These are phyloP conservation scores for Ctenopoma kingsleyae DNA, from an alignment of 2,797 vertebrate genomes.

Conservation along the genomic window DNA sequence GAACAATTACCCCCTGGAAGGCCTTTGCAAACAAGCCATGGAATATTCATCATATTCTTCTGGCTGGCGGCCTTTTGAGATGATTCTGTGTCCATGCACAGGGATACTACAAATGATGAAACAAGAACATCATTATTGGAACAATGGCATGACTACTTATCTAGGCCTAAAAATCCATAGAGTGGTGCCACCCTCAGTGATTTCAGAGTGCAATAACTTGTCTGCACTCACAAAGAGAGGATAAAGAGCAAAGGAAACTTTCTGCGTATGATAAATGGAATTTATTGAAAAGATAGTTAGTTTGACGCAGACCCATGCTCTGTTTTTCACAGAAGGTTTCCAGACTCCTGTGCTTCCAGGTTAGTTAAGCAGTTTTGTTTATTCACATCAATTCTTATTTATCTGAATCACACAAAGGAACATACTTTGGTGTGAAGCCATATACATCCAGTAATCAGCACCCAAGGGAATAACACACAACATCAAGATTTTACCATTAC, in stretches of 20 bases:
- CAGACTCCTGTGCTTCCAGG: slow-evolving; percentile 22
- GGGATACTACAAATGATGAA: slow-evolving; percentile 39
- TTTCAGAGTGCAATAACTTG: slow-evolving; percentile 21
- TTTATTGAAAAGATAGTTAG: slow-evolving; percentile 23
- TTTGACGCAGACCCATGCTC: slow-evolving; percentile 14
- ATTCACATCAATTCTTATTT: slow-evolving; percentile 12
- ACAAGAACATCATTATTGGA: slow-evolving; percentile 49
- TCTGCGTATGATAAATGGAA: slow-evolving; percentile 25
- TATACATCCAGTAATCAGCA: slow-evolving; percentile 34
- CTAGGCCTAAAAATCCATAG: slow-evolving; percentile 33
- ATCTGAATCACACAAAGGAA: slow-evolving; percentile 4
- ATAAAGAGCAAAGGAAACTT: slow-evolving; percentile 19
- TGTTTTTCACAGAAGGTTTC: slow-evolving; percentile 24
- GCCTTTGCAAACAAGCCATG: slow-evolving; percentile 52
- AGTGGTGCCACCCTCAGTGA: slow-evolving; percentile 9
- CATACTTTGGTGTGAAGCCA: neutral
- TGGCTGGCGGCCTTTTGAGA: slow-evolving; percentile 40
- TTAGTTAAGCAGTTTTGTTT: slow-evolving; percentile 11
- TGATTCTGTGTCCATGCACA: slow-evolving; percentile 32
- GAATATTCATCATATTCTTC: slow-evolving; percentile 61
- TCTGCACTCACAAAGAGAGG: slow-evolving; percentile 3
- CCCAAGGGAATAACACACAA: slow-evolving; percentile 12
- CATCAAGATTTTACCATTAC: slow-evolving; percentile 11
- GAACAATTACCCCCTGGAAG: slow-evolving; percentile 56
- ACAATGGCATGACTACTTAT: slow-evolving; percentile 29